Evolutionary conservation across 35 echinoderm and acorn worm genomes (phyloP).

Genomic region (Antedon bifida): DNA sequence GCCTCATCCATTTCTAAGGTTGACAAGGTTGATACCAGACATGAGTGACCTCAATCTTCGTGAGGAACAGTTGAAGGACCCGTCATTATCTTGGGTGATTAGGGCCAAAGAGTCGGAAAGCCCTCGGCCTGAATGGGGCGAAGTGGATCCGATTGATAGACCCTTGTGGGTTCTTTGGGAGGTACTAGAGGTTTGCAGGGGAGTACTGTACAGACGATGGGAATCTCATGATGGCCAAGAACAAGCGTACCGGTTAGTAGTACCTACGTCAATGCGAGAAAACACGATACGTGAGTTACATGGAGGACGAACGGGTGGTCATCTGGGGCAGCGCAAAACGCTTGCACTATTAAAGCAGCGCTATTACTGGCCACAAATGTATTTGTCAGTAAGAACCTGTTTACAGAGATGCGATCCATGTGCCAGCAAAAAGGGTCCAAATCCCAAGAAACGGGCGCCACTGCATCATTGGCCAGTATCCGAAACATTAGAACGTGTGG

Average conservation of each 20-base stretch:
- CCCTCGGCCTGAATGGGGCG: too few relatives aligned
- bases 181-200: slow-evolving; percentile 11
- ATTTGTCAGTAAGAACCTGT: slow-evolving; percentile 13
- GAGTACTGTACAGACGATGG: slow-evolving; percentile 30
- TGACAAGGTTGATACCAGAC: too few relatives aligned
- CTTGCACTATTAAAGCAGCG: slow-evolving; percentile 7
- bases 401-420: slow-evolving; percentile 29
- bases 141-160: too few relatives aligned
- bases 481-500: slow-evolving; percentile 28
- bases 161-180: slow-evolving; percentile 9
- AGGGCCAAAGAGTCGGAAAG: too few relatives aligned
- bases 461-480: slow-evolving; percentile 3
- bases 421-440: slow-evolving; percentile 21
- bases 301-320: slow-evolving; percentile 23
- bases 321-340: slow-evolving; percentile 32
- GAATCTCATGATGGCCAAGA: slow-evolving; percentile 37
- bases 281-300: slow-evolving; percentile 1
- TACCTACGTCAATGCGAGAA: slow-evolving; percentile 6
- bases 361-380: slow-evolving; percentile 46
- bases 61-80: too few relatives aligned
- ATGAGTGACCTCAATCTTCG: too few relatives aligned
- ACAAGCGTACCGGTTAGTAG: slow-evolving; percentile 7
- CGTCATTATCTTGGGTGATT: too few relatives aligned
- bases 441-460: slow-evolving; percentile 4
- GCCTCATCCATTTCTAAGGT: too few relatives aligned